A percentile compares a stretch with the other conserved stretches of the same genome.
Evolutionary conservation across 2,888 invertebrate species (phyloP).

Genomic region (Ophraella communa): DNA sequence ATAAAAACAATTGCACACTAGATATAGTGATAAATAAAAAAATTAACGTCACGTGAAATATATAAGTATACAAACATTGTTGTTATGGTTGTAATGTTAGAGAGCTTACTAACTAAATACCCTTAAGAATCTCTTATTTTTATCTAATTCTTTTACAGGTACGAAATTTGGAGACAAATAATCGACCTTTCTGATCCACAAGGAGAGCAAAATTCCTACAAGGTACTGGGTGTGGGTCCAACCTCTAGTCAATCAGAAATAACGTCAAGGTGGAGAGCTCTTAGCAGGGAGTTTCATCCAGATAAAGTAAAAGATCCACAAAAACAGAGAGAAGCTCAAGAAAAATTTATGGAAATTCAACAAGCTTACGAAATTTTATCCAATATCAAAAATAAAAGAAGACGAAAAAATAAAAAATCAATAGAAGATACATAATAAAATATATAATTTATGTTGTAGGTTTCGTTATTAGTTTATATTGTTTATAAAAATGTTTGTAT

Average conservation of each 20-base stretch:
- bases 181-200: conserved; percentile 87
- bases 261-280: conserved; percentile 77
- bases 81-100: too few relatives aligned
- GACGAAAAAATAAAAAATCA: conserved; percentile 75
- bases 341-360: conserved; percentile 90
- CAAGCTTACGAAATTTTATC: conserved; percentile 90
- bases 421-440: conserved; percentile 42
- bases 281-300: conserved; percentile 89
- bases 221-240: conserved; percentile 79
- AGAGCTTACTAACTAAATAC: too few relatives aligned
- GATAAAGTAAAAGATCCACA: conserved; percentile 84
- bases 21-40: too few relatives aligned
- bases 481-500: not conserved
- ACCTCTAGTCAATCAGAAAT: conserved; percentile 87
- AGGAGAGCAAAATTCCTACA: conserved; percentile 89
- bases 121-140: not conserved
- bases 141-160: conserved; percentile 48
- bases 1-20: too few relatives aligned
- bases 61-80: too few relatives aligned
- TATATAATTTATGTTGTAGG: not conserved
- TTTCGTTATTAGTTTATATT: conserved; percentile 11
- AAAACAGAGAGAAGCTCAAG: conserved; percentile 75
- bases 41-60: too few relatives aligned
- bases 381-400: conserved; percentile 78
- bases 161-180: conserved; percentile 84